These are phyloP conservation scores for Charanyca ferruginea DNA, from an alignment of 2,888 invertebrate genomes.

Conservation along the genomic window DNA sequence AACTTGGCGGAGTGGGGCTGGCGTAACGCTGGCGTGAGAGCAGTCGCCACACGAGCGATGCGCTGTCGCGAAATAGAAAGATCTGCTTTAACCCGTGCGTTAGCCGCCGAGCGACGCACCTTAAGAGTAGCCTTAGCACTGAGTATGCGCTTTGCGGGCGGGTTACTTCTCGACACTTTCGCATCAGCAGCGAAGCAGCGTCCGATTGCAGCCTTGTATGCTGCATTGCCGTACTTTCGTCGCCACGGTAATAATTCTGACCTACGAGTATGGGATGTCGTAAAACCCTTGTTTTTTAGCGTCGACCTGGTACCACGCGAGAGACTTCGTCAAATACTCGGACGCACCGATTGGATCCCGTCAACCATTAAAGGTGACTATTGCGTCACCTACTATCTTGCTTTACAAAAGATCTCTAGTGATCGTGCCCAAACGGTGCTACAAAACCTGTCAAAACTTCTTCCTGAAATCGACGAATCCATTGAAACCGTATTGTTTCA, in stretches of 20 bases:
- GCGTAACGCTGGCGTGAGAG: constrained; percentile 74
- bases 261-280: constrained; percentile 69
- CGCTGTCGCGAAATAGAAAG: constrained; percentile 66
- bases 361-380: constrained; percentile 70
- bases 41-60: constrained; percentile 72
- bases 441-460: constrained; percentile 62
- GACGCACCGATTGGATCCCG: constrained; percentile 64
- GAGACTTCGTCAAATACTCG: constrained; percentile 40
- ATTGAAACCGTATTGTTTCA: constrained; percentile 61
- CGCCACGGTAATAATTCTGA: constrained; percentile 58
- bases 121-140: constrained; percentile 70
- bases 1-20: constrained; percentile 71
- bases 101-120: constrained; percentile 70
- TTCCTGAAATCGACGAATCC: constrained; percentile 64
- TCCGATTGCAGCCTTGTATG: constrained; percentile 66
- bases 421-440: constrained; percentile 59
- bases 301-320: constrained; percentile 57
- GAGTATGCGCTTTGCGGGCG: constrained; percentile 16
- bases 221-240: constrained; percentile 66
- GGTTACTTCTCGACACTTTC: constrained; percentile 25
- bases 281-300: constrained; percentile 68
- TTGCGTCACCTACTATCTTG: constrained; percentile 67
- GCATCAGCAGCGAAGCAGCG: constrained; percentile 9
- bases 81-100: constrained; percentile 56
- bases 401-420: constrained; percentile 56